Conservation (phyloP, 2,113 vertebrate genomes). For the Sardina pilchardus region DNA sequence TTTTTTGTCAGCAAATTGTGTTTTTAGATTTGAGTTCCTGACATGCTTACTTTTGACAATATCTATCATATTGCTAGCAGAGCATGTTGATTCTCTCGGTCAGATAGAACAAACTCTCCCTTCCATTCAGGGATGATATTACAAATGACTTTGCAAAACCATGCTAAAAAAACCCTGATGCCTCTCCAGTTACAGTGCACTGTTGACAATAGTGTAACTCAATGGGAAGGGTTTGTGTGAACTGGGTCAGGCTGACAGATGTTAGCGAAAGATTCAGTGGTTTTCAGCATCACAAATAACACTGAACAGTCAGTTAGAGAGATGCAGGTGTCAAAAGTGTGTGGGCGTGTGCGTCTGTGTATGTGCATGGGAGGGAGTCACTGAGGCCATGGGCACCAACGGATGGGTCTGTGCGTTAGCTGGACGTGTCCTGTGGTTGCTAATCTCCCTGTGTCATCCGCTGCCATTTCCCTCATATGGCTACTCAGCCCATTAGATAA, state of each 20-base stretch:
- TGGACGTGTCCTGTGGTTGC: constrained; percentile 66
- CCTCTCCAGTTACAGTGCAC: background rate
- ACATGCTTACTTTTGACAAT: background rate
- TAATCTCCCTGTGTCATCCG: constrained; percentile 58
- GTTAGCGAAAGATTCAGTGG: background rate
- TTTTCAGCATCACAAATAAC: background rate
- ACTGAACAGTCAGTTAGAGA: background rate
- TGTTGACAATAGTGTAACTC: background rate
- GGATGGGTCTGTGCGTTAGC: constrained; percentile 45
- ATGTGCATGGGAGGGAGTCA: constrained; percentile 27
- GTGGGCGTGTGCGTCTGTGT: constrained; percentile 18
- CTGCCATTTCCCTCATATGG: constrained; percentile 57
- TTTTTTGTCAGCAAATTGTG: too few species aligned
- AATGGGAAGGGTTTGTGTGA: background rate
- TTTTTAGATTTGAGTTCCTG: background rate
- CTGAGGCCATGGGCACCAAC: constrained; percentile 45
- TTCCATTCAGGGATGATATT: background rate
- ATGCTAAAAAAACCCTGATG: background rate
- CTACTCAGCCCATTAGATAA: constrained; percentile 48
- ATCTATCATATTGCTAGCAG: background rate
- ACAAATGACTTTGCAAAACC: background rate
- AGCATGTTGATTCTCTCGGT: background rate
- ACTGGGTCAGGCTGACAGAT: background rate
- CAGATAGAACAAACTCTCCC: background rate
- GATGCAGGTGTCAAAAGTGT: background rate